phyloP scores from a whole-genome alignment of 1,140 invertebrate genomes.

The Rhynchophorus ferrugineus region DNA sequence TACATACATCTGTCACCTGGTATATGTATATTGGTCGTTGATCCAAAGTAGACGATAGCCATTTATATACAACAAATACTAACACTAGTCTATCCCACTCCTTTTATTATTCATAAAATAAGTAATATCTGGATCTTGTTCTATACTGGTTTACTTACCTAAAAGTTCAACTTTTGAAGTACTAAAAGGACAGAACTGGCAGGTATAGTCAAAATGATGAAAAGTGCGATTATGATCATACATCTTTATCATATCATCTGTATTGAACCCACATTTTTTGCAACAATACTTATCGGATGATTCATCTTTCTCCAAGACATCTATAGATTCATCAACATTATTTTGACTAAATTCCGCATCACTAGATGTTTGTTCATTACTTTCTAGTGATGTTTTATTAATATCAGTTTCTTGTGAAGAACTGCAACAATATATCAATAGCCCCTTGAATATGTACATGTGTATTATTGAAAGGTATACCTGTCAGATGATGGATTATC shows the following conservation, averaged over 20 bases:
- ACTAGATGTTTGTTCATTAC: background rate
- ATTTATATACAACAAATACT: too few relatives aligned
- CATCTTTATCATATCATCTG: conserved; percentile 13
- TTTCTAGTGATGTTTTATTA: background rate
- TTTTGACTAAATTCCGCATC: background rate
- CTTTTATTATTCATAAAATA: too few relatives aligned
- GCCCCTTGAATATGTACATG: too few relatives aligned
- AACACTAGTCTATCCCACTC: too few relatives aligned
- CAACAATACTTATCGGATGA: conserved; percentile 1
- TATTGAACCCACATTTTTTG: conserved; percentile 12
- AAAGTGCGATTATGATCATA: conserved; percentile 14
- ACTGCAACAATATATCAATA: too few relatives aligned
- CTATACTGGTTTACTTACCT: conserved; percentile 7
- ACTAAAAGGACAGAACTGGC: conserved; percentile 18
- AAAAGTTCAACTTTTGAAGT: conserved; percentile 21
- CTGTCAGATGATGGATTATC: background rate
- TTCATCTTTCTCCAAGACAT: background rate
- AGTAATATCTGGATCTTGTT: too few relatives aligned
- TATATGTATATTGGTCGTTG: too few relatives aligned
- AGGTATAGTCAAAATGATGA: conserved; percentile 19
- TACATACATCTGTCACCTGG: too few relatives aligned
- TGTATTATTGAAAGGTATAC: too few relatives aligned
- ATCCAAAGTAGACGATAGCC: too few relatives aligned
- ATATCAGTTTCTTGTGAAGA: too few relatives aligned
- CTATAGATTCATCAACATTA: background rate